Percentiles rank a stretch among this genome's conserved stretches.
Conservation (phyloP, 2,113 vertebrate genomes). For the Synchiropus splendidus region DNA sequence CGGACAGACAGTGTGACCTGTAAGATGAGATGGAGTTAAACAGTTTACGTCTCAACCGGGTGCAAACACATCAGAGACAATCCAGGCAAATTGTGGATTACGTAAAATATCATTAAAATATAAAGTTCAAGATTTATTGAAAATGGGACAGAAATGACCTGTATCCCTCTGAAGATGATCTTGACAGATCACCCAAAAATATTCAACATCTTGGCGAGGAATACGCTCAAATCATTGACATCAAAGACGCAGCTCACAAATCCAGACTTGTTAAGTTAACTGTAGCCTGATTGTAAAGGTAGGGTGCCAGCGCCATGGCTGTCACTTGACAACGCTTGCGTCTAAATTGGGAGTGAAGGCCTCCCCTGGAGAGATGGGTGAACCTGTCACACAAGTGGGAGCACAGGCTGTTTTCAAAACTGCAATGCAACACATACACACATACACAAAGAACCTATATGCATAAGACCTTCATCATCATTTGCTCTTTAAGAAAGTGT, state of each 20-base stretch:
- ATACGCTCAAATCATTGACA: conserved; percentile 51
- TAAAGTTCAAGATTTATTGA: conserved; percentile 9
- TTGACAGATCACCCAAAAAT: conserved; percentile 43
- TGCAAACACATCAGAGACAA: no score
- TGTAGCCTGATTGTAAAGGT: conserved; percentile 50
- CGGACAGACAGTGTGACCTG: no score
- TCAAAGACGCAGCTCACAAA: conserved; percentile 53
- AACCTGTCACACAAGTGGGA: conserved; percentile 56
- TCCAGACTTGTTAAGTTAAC: conserved; percentile 66
- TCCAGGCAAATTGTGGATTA: background rate
- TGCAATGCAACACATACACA: background rate
- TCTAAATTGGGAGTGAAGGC: conserved; percentile 66
- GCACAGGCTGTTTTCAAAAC: conserved; percentile 19
- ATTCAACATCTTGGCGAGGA: conserved; percentile 19
- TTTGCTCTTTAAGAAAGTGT: conserved; percentile 6
- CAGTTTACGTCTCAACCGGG: no score
- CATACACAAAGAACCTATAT: conserved; percentile 22
- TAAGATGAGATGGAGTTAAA: no score
- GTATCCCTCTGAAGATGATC: conserved; percentile 33
- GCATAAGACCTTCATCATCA: conserved; percentile 53
- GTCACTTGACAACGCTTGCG: conserved; percentile 41
- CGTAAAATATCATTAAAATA: conserved; percentile 7
- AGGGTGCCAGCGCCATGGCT: conserved; percentile 51
- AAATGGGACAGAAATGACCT: conserved; percentile 43
- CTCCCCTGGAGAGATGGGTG: conserved; percentile 58